Base-by-base conservation (phyloP, 2,797 vertebrate species). In the Ctenosaura bakeri region DNA sequence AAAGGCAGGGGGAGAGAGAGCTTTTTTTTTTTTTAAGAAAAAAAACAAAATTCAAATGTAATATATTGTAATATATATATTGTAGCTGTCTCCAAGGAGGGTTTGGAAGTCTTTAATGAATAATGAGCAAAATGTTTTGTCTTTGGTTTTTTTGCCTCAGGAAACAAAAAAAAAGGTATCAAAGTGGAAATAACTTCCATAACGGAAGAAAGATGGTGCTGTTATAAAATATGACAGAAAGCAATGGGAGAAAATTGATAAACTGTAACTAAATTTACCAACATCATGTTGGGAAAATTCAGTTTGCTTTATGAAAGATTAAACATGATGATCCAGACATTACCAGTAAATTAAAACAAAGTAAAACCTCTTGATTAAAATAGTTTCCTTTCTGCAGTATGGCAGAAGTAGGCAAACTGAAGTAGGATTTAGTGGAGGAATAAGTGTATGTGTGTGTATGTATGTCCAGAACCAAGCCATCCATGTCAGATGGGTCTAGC, bases 151-250 rank as follows among this genome's bases (percentile, higher is more conserved):
- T 24, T 66, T 87, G 85, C 80, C 80, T 90, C 46, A 78, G 73
- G 80, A 88, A 87, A 71, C 24, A 73, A 90, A 87, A 46, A 87
- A 46, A 87, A 66, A 24, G 66, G 29, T 71, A 84, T 74, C 73
- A 88, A 82, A 46, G 50, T 76, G 59, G 88, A 88, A 79, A 86
- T 71, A 87, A 90, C 88, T 90, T 90, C 80, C 62, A 71, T 84
- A 87, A 69, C 71, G 73, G 29, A 90, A 80, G 52, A 90, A 50
- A 90, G 91, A 92, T 87, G 88, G 85, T 76, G 91, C 74, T 90
- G 50, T 92, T 90, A 92, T 62, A 90, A 90, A 90, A 90, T 84
- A 84, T 88, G 85, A 79, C 73, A 83, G 79, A 50, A 29, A 78
- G 73, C 38, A 13, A n/a, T 52, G 42, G 81, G 66, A 59, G 66